Conservation (phyloP, 2,113 vertebrate species). For the Amblyopsis rosae region DNA sequence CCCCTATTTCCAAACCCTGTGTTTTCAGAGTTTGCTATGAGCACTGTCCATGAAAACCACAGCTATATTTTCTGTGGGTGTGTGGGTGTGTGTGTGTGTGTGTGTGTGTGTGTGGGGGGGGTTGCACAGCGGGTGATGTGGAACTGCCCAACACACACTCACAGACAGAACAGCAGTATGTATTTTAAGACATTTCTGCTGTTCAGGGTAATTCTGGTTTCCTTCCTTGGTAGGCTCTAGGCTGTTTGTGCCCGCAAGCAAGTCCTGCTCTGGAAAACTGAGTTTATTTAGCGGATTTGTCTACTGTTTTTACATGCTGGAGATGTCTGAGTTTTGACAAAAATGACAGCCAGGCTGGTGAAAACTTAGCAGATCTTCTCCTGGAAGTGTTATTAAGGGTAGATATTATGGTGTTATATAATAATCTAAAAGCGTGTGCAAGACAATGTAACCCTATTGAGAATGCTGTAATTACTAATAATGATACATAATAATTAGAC, state of each 20-base stretch:
- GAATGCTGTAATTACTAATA: no score
- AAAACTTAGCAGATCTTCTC: constrained; percentile 30
- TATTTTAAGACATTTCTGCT: constrained; percentile 56
- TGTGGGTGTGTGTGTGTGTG: background rate
- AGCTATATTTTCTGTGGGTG: constrained; percentile 47
- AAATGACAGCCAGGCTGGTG: constrained; percentile 26
- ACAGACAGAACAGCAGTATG: constrained; percentile 17
- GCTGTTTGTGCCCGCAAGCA: constrained; percentile 46
- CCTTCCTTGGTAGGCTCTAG: constrained; percentile 38
- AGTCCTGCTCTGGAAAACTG: constrained; percentile 39
- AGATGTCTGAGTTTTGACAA: constrained; percentile 28
- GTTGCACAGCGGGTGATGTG: constrained; percentile 40
- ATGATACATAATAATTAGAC: no score
- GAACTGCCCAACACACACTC: constrained; percentile 48
- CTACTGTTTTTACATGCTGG: constrained; percentile 23
- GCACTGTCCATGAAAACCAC: constrained; percentile 55
- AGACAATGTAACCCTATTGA: no score
- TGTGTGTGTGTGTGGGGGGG: background rate
- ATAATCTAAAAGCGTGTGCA: background rate
- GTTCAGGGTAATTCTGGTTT: constrained; percentile 42
- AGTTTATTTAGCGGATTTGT: constrained; percentile 48
- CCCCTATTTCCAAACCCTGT: constrained; percentile 45
- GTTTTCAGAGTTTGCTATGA: constrained; percentile 55
- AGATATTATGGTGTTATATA: background rate
- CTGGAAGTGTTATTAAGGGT: background rate